These are phyloP conservation scores for Anoncus sp. DNA, from an alignment of 2,888 invertebrate species.

Conservation along the genomic window DNA sequence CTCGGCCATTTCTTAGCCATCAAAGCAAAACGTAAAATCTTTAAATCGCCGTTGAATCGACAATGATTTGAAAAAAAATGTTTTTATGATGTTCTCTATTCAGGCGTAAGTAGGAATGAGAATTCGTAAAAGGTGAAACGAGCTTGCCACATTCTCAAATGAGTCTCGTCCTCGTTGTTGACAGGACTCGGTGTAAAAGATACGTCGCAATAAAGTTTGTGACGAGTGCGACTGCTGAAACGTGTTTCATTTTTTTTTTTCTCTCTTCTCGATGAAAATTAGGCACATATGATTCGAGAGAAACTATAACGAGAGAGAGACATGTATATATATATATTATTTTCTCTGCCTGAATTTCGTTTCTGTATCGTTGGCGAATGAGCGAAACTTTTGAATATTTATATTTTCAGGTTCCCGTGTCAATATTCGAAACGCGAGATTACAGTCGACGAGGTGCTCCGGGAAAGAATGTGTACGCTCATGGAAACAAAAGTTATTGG, in stretches of 20 bases:
- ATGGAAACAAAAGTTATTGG: conserved; percentile 66
- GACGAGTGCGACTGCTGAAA: conserved; percentile 57
- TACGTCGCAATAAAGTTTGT: conserved; percentile 53
- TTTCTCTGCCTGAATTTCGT: conserved; percentile 8
- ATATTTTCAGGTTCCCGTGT: conserved; percentile 35
- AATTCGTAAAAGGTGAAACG: conserved; percentile 29
- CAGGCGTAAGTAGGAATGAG: conserved; percentile 2
- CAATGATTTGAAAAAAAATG: neutral
- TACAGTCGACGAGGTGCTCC: conserved; percentile 49
- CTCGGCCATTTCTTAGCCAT: neutral
- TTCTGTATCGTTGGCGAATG: conserved; percentile 1
- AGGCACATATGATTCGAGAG: conserved; percentile 27
- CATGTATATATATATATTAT: neutral
- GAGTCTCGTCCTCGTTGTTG: conserved; percentile 28
- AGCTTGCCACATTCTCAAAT: neutral
- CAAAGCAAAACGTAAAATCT: neutral
- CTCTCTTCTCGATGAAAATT: conserved; percentile 36
- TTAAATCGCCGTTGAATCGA: conserved; percentile 6
- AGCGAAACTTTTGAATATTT: conserved; percentile 18
- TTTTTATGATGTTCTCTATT: neutral
- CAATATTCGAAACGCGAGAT: conserved; percentile 42
- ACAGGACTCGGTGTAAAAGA: conserved; percentile 36
- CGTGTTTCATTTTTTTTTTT: conserved; percentile 49
- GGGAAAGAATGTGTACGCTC: conserved; percentile 10
- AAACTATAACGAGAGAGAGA: conserved; percentile 5